phyloP scores from a whole-genome alignment of 2,888 invertebrate species.

The Nomada ruficornis region DNA sequence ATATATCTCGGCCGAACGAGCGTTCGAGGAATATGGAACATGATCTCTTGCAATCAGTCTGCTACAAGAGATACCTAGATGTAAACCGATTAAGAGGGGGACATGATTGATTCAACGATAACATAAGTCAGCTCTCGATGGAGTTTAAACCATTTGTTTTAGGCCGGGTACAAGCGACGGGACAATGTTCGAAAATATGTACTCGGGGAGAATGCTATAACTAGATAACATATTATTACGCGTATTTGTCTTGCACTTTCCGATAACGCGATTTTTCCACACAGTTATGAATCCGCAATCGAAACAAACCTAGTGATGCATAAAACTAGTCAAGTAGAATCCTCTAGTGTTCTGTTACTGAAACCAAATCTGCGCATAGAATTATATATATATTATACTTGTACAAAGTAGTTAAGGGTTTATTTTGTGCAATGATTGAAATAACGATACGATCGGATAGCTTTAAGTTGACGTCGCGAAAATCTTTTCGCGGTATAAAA shows the following conservation, averaged over 20 bases:
- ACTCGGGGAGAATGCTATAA: conserved; percentile 37
- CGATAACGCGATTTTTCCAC: conserved; percentile 60
- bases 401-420: conserved; percentile 69
- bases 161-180: background rate
- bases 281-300: conserved; percentile 55
- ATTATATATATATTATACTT: conserved; percentile 61
- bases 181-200: conserved; percentile 15
- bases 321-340: conserved; percentile 79
- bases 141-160: background rate
- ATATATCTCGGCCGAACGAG: conserved; percentile 30
- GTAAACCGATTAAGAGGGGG: background rate
- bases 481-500: conserved; percentile 22
- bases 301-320: conserved; percentile 76
- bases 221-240: conserved; percentile 46
- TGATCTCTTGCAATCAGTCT: conserved; percentile 19
- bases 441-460: conserved; percentile 50
- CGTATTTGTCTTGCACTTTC: conserved; percentile 60
- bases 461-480: conserved; percentile 44
- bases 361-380: conserved; percentile 64
- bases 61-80: background rate
- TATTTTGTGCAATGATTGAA: conserved; percentile 69
- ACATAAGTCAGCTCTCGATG: background rate
- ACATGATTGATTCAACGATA: background rate
- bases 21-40: conserved; percentile 27
- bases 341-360: conserved; percentile 68